Percentiles rank a stretch among this genome's conserved stretches.
phyloP scores from a whole-genome alignment of 1,140 invertebrate species.

The Platorchestia sp. region DNA sequence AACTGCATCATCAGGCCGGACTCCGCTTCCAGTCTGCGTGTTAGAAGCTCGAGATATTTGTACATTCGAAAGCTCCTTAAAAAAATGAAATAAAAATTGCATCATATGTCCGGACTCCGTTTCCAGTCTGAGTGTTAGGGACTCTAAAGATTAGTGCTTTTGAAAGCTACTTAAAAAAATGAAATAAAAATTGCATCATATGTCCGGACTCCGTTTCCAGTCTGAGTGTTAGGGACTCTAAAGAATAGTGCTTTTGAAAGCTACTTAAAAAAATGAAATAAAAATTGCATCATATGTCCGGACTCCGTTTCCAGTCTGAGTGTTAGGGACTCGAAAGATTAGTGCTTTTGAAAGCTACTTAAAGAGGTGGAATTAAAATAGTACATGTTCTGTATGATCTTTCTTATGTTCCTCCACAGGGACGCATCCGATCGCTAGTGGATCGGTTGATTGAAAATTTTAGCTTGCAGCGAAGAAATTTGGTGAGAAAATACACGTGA shows the following conservation, averaged over 20 bases:
- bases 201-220: too few relatives aligned
- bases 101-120: too few relatives aligned
- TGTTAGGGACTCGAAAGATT: not conserved
- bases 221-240: not conserved
- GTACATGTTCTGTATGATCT: not conserved
- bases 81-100: not conserved
- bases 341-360: not conserved
- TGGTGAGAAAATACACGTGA: too few relatives aligned
- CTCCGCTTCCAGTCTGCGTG: slow-evolving; percentile 6
- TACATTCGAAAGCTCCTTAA: not conserved
- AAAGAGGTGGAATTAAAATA: not conserved
- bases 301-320: too few relatives aligned
- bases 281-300: too few relatives aligned
- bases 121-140: too few relatives aligned
- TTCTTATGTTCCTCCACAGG: not conserved
- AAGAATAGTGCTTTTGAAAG: not conserved
- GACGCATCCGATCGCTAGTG: not conserved
- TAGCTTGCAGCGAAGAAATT: not conserved
- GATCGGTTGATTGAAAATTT: not conserved
- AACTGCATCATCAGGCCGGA: slow-evolving; percentile 13
- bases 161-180: not conserved
- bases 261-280: not conserved
- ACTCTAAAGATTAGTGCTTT: not conserved
- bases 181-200: too few relatives aligned
- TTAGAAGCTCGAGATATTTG: not conserved